These are phyloP conservation scores for Arbacia lixula DNA, from an alignment of 53 echinoderm and acorn worm species.

Conservation along the genomic window DNA sequence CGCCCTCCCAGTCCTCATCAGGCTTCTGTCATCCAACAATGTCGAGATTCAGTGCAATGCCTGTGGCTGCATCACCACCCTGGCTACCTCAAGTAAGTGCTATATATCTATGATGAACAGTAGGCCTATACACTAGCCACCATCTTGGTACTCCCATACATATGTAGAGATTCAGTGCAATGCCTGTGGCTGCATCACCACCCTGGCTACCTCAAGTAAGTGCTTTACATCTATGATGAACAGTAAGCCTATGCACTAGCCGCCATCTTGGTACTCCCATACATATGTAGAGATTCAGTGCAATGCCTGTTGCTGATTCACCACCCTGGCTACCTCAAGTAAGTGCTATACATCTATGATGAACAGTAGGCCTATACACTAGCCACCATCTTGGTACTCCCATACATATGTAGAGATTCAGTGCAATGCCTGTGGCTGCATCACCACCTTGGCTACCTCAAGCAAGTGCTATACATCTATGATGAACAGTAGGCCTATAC, in stretches of 20 bases:
- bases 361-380: constrained; percentile 32
- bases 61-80: constrained; percentile 91
- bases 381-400: constrained; percentile 37
- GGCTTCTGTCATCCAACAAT: constrained; percentile 48
- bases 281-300: constrained; percentile 82
- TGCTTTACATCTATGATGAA: too few relatives aligned
- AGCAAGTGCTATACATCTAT: constrained; percentile 57
- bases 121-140: too few relatives aligned
- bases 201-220: constrained; percentile 89
- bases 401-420: constrained; percentile 66
- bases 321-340: constrained; percentile 92
- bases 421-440: constrained; percentile 93
- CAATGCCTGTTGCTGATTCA: constrained; percentile 91
- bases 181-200: constrained; percentile 90
- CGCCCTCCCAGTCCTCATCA: constrained; percentile 62
- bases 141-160: too few relatives aligned
- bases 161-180: constrained; percentile 91
- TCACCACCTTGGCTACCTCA: constrained; percentile 90
- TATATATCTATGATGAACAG: too few relatives aligned
- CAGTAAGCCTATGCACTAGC: too few relatives aligned
- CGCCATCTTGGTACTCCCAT: too few relatives aligned
- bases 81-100: constrained; percentile 84
- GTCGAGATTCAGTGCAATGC: constrained; percentile 91
- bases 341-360: neutral
- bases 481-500: too few relatives aligned